Evolutionary conservation across 2,113 vertebrate species (phyloP), one percentile per base, ranked within the genome.

Genomic region (Daubentonia madagascariensis): DNA sequence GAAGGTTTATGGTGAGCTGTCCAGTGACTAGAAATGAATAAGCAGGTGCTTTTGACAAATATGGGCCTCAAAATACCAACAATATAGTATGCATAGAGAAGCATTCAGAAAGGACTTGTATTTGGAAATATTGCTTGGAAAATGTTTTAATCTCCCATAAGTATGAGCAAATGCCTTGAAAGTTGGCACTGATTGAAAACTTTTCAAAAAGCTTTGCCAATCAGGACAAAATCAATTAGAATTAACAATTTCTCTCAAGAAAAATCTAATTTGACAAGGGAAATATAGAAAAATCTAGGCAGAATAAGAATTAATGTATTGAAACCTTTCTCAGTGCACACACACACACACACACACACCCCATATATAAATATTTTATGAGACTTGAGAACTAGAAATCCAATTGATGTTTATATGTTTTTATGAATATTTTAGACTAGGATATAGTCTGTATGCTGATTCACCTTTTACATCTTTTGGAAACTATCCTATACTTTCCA

Each of bases 201-300:
- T 52, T 96, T 93, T 93, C 43, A 87, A 87, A 96, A 17, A 92
- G 2, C 14, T 92, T 81, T 94, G 30, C 45, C 59, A 93, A 20
- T 83, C 57, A 88, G 76, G 17, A 59, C 67, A 88, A 97, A 96
- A 70, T 91, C 37, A 76, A 73, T 95, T 92, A 48, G 23, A 76
- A 95, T 90, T n/a, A 93, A 91, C 52, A 76, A 87, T 80, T 84
- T 97, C 7, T 86, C 57, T 81, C 30, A 93, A 96, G 57, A 43
- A 45, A 87, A 92, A 97, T 37, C 23, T 92, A 90, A 95, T 70
- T 70, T 89, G 84, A 79, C 43, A 63, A 96, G 40, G 20, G 57
- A 93, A 92, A 79, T 75, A 32, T 35, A 91, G 75, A 73, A 85
- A 9, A 97, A 93, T 97, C 48, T 63, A 85, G 32, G 50, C 4